These are phyloP conservation scores for Philereme vetulata DNA, from an alignment of 2,888 invertebrate species.

Conservation along the genomic window DNA sequence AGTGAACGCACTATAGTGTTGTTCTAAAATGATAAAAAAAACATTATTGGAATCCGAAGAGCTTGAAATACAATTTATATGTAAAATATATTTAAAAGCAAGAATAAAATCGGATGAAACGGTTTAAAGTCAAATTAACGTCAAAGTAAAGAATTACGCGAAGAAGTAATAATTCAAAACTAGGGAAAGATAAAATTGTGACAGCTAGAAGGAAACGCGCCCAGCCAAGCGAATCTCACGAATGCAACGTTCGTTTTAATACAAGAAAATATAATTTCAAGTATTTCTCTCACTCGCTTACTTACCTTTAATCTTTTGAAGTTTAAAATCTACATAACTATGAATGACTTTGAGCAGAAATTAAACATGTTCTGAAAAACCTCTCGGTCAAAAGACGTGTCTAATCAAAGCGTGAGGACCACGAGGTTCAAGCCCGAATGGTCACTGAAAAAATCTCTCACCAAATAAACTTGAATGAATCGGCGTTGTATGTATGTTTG, in stretches of 20 bases:
- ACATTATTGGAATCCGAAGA: too few species aligned
- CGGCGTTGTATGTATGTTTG: too few species aligned
- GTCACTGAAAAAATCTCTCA: too few species aligned
- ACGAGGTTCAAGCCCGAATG: too few species aligned
- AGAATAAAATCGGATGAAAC: slow-evolving; percentile 20
- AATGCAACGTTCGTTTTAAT: slow-evolving; percentile 65
- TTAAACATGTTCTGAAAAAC: too few species aligned
- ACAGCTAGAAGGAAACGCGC: slow-evolving; percentile 64
- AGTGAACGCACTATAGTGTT: too few species aligned
- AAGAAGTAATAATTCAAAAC: slow-evolving; percentile 62
- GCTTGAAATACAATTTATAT: neutral
- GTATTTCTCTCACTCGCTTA: slow-evolving; percentile 42
- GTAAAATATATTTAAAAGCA: neutral
- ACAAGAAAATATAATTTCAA: slow-evolving; percentile 58
- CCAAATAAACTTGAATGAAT: too few species aligned
- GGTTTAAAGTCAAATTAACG: slow-evolving; percentile 51
- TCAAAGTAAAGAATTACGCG: slow-evolving; percentile 54
- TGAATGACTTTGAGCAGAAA: too few species aligned
- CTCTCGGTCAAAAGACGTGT: neutral
- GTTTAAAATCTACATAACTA: neutral
- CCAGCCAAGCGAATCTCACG: slow-evolving; percentile 64
- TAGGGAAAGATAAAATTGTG: slow-evolving; percentile 67
- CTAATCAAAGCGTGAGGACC: neutral
- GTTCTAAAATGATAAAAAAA: too few species aligned
- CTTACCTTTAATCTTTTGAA: slow-evolving; percentile 20